Percentiles rank a stretch among this genome's conserved stretches.
These are phyloP conservation scores for Acyrthosiphon pisum DNA, from an alignment of 1,140 invertebrate species.

Conservation along the genomic window DNA sequence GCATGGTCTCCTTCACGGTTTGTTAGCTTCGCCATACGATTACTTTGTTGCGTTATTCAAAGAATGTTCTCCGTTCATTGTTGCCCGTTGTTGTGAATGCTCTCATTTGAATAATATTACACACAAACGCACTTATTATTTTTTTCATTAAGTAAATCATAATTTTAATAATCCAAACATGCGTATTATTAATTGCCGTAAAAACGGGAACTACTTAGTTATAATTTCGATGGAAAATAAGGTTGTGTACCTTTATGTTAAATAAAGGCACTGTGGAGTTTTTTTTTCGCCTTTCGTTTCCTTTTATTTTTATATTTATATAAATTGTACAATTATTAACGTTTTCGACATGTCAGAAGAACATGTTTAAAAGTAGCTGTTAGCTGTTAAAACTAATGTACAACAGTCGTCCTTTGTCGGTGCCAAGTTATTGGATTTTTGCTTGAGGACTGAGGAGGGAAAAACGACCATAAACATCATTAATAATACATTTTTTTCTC, in stretches of 20 bases:
- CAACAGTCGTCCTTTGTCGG: constrained; percentile 45
- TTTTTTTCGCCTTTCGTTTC: not conserved
- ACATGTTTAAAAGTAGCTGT: constrained; percentile 5
- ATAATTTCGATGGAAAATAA: not conserved
- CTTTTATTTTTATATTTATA: not conserved
- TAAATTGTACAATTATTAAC: not conserved
- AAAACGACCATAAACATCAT: constrained; percentile 39
- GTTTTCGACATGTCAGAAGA: not conserved
- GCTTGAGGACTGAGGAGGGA: not conserved
- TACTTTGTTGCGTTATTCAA: constrained; percentile 42
- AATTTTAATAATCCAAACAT: not conserved
- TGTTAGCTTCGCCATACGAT: constrained; percentile 37
- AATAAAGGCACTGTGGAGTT: not conserved
- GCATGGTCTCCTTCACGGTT: constrained; percentile 51
- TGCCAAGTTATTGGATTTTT: constrained; percentile 43
- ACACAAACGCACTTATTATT: constrained; percentile 19
- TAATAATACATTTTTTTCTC: constrained; percentile 52
- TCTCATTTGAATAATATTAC: constrained; percentile 46
- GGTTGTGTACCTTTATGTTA: not conserved
- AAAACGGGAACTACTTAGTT: not conserved
- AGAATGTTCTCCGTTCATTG: constrained; percentile 35
- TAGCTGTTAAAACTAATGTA: constrained; percentile 34
- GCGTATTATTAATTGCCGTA: not conserved
- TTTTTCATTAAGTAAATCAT: constrained; percentile 35
- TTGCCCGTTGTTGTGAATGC: constrained; percentile 17